Base-by-base conservation (phyloP, 1,140 invertebrate genomes). In the Potamilus streckersoni region DNA sequence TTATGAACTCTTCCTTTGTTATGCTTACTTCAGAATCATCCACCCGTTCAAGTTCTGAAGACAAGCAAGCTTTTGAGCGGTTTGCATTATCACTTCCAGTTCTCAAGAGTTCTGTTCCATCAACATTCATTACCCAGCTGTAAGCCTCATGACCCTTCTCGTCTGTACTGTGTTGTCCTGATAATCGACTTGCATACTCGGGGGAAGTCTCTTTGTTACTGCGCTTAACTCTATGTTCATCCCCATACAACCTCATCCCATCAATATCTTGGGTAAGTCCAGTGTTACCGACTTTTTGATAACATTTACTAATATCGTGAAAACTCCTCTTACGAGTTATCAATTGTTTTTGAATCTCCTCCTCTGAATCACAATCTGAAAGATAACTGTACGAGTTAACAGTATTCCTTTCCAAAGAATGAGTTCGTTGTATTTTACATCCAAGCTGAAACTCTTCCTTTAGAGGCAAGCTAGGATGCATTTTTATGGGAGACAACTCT, bases 191-290 rank as follows among this genome's bases (percentile, higher is more conserved):
- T 49, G 38, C 11, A 49, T 49, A 49, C 38, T 49, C 11, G 6
- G 38, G 38, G 15, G 61, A 4, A 13, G 13, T 56, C 70, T 59
- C 73, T 31, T 57, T 75, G 70, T 80, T 79, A 31, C 76, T 73
- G 55, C 84, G 73, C 71, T 86, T 86, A 55, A 73, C 19, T n/a
- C 69, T n/a, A 61, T 82, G 83, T 74, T 85, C 83, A 79, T 81
- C 80, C 5, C 82, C 80, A 73, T 73, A 74, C 27, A 84, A 23
- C 38, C 68, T 57, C 19, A 86, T 64, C 56, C 75, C 15, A 16
- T 60, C 57, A 31, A 86, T 80, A 57, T 86, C 83, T 27, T 79
- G 75, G 5, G 85, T 86, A 31, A 86, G 71, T 31, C 83, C 85
- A 61, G 82, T 11, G 69, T 63, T 19, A 69, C 65, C 69, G 23